Conservation (phyloP, 2,888 invertebrate species). For the Magallana nippona region DNA sequence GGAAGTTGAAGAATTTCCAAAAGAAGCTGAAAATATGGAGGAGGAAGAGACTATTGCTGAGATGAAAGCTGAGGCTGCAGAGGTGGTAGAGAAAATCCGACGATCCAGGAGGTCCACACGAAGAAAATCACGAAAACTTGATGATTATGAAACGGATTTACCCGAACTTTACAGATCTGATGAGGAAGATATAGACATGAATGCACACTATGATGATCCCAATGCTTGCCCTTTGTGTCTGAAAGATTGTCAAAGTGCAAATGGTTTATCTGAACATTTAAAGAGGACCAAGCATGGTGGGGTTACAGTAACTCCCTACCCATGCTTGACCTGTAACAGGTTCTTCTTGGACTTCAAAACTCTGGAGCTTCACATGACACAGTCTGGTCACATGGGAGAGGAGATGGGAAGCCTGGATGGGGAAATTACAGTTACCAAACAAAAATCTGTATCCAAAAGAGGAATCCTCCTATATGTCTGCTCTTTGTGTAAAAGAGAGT, state of each 20-base stretch:
- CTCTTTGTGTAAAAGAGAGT: conserved; percentile 36
- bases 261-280: conserved; percentile 17
- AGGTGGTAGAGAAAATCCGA: not conserved
- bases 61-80: not conserved
- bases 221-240: not conserved
- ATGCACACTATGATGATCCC: conserved; percentile 10
- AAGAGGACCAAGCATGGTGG: not conserved
- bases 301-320: not conserved
- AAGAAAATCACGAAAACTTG: conserved; percentile 20
- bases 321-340: conserved; percentile 6
- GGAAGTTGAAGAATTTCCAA: not conserved
- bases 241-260: not conserved
- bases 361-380: conserved; percentile 27
- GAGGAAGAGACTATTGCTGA: not conserved
- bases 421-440: not conserved
- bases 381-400: conserved; percentile 22
- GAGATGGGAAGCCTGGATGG: not conserved
- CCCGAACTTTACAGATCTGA: conserved; percentile 11
- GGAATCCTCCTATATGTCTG: not conserved
- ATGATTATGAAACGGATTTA: conserved; percentile 12
- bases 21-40: not conserved
- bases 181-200: conserved; percentile 10
- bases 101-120: conserved; percentile 3
- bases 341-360: not conserved
- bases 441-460: conserved; percentile 16